Base-by-base conservation (phyloP, 2,888 invertebrate species). In the Bimastos eiseni region DNA sequence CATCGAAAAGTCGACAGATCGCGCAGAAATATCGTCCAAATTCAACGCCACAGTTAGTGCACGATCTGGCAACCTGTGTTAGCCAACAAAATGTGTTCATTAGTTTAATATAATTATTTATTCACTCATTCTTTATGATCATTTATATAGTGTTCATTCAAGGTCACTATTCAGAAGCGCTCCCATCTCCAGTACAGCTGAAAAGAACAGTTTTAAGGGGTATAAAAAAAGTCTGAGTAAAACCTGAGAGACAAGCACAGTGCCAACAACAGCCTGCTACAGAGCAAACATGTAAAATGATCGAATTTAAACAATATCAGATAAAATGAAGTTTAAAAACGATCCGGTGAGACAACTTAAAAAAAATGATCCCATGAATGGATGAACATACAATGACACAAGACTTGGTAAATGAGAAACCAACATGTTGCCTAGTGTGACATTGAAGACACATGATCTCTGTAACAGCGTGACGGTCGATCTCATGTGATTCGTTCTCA, bases 1-100 rank as follows among this genome's bases (percentile, higher is more conserved):
- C 98, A 93, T 98, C 98, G 94, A 97, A 98, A 90, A 98, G 96
- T 95, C 97, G 97, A 95, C 98, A 98, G 93, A 97, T 97, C 70
- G 97, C 96, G 94, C 98, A 98, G 90, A 97, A 97, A 95, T 98
- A 98, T 97, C 97, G 93, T n/a, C 94, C 94, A 93, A 95, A 94
- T 37, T 91, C 91, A 83, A 92, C 91, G 17, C 90, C 92, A 93
- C 95, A 95, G 6, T 93, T 17, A 91, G 70, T 30, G 90, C 91
- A 91, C 11, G 44, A 37, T 55, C 55, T 89, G 70, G 49, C 36
- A 21, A 91, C 70, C 90, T 91, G 70, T 0, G 24, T 49, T 49
- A 70, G 17, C 11, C n/a, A 70, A 70, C 70, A 70, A 30, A 70
- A 15, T 8, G 13, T 70, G 11, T n/a, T 70, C 70, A n/a, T 21